A percentile compares a stretch with the other conserved stretches of the same genome.
Evolutionary conservation across 2,797 vertebrate species (phyloP).

Genomic region (Lutjanus argentimaculatus): DNA sequence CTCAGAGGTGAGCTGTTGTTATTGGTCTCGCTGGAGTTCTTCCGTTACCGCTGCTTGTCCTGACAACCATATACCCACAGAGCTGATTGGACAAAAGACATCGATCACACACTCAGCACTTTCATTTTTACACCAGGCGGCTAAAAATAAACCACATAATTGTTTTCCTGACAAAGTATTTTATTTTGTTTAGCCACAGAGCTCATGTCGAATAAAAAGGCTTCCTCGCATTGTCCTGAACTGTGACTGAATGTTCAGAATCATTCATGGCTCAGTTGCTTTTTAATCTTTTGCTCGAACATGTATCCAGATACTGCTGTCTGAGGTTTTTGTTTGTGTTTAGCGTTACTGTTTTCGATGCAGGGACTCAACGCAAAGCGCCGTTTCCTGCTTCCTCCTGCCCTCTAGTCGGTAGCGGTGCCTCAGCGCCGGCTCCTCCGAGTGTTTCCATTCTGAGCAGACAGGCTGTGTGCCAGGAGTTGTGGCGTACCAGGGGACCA

Average conservation of each 20-base stretch:
- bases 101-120: neutral
- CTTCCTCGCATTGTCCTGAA: neutral
- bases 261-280: no score
- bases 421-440: conserved; percentile 19
- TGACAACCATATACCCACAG: neutral
- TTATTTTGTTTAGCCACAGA: neutral
- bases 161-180: neutral
- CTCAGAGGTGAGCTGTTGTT: neutral
- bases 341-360: neutral
- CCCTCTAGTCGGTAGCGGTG: conserved; percentile 22
- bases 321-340: conserved; percentile 14
- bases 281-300: neutral
- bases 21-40: neutral
- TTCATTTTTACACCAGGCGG: neutral
- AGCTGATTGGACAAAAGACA: neutral
- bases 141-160: neutral
- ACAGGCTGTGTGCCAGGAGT: conserved; percentile 51
- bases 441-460: conserved; percentile 49
- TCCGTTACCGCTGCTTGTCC: neutral
- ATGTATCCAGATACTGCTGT: neutral
- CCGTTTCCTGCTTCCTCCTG: conserved; percentile 52
- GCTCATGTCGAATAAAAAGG: neutral
- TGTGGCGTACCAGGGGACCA: conserved; percentile 70
- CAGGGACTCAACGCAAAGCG: conserved; percentile 12
- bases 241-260: no score